Conservation (phyloP, 1,140 invertebrate species). For the Doryteuthis pealeii region DNA sequence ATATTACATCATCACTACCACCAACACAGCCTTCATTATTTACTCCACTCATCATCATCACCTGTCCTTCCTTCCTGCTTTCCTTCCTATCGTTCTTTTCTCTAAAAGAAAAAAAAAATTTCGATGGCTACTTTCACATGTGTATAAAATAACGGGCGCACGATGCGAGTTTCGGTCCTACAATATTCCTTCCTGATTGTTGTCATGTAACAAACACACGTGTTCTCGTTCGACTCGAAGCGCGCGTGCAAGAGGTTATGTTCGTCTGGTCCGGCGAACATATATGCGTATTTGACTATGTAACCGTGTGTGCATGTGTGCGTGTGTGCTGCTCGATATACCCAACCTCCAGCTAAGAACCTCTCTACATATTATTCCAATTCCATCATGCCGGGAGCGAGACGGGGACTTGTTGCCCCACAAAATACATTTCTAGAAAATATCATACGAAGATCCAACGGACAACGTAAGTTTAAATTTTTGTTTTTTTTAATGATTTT, state of each 20-base stretch:
- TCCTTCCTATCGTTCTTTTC: background rate
- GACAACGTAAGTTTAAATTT: constrained; percentile 93
- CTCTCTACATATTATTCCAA: background rate
- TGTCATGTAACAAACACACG: background rate
- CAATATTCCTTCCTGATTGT: background rate
- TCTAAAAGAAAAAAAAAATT: no score
- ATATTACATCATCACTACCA: constrained; percentile 10
- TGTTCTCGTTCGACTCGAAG: background rate
- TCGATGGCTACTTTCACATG: background rate
- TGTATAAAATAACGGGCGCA: background rate
- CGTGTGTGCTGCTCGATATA: background rate
- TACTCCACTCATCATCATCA: background rate
- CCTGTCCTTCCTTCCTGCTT: background rate
- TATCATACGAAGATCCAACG: constrained; percentile 95
- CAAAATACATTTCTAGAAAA: constrained; percentile 99
- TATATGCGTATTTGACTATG: background rate
- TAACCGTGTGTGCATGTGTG: background rate
- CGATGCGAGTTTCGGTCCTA: background rate
- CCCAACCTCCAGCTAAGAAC: background rate
- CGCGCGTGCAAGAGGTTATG: background rate
- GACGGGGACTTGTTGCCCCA: constrained; percentile 90
- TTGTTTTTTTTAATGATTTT: no score
- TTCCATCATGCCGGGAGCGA: constrained; percentile 46
- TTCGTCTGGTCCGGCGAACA: background rate
- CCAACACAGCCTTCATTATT: constrained; percentile 1